Conservation (phyloP, 2,888 invertebrate species). For the Acleris sparsana region DNA sequence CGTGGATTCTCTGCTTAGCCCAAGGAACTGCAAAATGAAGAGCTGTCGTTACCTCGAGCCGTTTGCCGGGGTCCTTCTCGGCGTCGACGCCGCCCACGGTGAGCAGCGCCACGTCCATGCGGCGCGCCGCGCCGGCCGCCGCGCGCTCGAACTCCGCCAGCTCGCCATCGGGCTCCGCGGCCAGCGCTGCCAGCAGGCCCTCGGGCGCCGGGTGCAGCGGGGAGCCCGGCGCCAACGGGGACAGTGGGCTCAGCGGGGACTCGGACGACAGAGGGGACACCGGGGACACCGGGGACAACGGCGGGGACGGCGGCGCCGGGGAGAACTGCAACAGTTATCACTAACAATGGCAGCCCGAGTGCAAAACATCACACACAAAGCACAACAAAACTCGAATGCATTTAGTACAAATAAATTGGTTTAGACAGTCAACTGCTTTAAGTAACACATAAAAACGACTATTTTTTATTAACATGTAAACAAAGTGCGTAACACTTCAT, state of each 20-base stretch:
- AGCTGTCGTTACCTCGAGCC: slow-evolving; percentile 79
- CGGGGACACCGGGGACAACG: slow-evolving; percentile 4
- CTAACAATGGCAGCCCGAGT: neutral
- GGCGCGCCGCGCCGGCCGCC: slow-evolving; percentile 65
- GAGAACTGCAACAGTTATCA: neutral
- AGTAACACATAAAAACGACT: too few relatives aligned
- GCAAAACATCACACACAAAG: too few relatives aligned
- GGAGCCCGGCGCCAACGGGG: slow-evolving; percentile 12
- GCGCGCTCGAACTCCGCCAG: slow-evolving; percentile 49
- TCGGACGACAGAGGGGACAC: neutral
- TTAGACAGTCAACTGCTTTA: too few relatives aligned
- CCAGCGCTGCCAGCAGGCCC: slow-evolving; percentile 44
- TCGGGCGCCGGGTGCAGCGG: slow-evolving; percentile 40
- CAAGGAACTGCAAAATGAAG: neutral
- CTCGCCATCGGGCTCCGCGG: slow-evolving; percentile 46
- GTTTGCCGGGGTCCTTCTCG: slow-evolving; percentile 85
- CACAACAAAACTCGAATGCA: too few relatives aligned
- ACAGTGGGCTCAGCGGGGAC: slow-evolving; percentile 3
- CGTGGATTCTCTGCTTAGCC: neutral
- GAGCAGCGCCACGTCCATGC: slow-evolving; percentile 83
- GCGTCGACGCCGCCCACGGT: slow-evolving; percentile 83
- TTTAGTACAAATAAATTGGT: too few relatives aligned
- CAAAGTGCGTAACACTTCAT: too few relatives aligned
- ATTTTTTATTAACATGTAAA: too few relatives aligned
- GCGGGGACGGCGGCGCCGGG: slow-evolving; percentile 2